Evolutionary conservation across 2,797 vertebrate species (phyloP).

Genomic region (Mustela erminea): DNA sequence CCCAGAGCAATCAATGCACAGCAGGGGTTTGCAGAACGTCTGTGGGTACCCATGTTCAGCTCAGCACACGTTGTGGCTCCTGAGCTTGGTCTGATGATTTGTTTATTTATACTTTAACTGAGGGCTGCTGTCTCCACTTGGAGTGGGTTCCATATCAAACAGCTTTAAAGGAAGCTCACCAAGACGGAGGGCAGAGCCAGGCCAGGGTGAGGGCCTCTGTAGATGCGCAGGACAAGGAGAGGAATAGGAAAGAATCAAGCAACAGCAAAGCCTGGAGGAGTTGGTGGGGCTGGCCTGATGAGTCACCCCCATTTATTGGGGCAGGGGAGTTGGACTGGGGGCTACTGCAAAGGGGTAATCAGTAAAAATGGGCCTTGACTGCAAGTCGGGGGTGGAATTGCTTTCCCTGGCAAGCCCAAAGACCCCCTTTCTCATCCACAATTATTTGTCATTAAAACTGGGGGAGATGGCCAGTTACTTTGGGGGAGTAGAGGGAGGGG

Average conservation of each 20-base stretch:
- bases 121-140: not conserved
- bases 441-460: not conserved
- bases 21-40: rapidly evolving
- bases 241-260: not conserved
- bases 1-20: not conserved
- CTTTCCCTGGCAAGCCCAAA: not conserved
- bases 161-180: not conserved
- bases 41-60: not conserved
- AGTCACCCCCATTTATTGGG: not conserved
- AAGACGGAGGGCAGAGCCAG: not conserved
- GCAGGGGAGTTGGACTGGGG: too few species aligned
- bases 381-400: not conserved
- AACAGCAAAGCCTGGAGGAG: not conserved
- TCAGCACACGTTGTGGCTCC: too few species aligned
- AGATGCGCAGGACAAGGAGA: not conserved
- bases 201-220: not conserved
- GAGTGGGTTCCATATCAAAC: not conserved
- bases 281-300: not conserved
- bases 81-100: not conserved
- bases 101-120: not conserved
- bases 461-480: too few species aligned
- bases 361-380: not conserved
- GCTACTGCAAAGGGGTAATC: not conserved
- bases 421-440: not conserved
- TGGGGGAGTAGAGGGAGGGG: too few species aligned